A percentile compares a stretch with the other conserved stretches of the same genome.
phyloP scores from a whole-genome alignment of 1,140 invertebrate genomes.

The Drosophila azteca region DNA sequence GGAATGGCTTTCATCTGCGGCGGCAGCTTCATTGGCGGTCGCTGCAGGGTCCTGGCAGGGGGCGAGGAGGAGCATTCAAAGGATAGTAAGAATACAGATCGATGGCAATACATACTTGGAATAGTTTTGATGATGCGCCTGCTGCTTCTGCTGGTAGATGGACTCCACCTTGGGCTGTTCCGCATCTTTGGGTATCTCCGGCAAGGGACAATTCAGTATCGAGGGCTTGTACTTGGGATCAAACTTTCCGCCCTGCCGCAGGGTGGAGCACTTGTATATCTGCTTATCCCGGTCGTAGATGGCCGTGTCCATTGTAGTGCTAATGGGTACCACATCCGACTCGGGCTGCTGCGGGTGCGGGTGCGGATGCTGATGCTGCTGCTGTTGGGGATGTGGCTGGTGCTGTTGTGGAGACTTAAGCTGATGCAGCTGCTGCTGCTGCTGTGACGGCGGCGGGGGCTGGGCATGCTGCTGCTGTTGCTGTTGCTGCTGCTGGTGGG shows the following conservation, averaged over 20 bases:
- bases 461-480: conserved; percentile 64
- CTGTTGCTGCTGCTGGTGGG: conserved; percentile 53
- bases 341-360: conserved; percentile 57
- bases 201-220: conserved; percentile 82
- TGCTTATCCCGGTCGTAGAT: conserved; percentile 83
- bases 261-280: conserved; percentile 82
- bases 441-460: conserved; percentile 45
- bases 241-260: conserved; percentile 82
- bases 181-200: conserved; percentile 83
- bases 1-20: conserved; percentile 83
- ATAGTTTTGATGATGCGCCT: conserved; percentile 74
- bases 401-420: conserved; percentile 33
- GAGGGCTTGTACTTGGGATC: conserved; percentile 83
- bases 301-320: conserved; percentile 69
- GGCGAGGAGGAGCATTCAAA: not conserved
- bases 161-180: conserved; percentile 77
- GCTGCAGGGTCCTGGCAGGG: conserved; percentile 71
- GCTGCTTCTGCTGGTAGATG: conserved; percentile 74
- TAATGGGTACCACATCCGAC: conserved; percentile 62
- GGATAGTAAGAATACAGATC: conserved; percentile 24
- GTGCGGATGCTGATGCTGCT: conserved; percentile 41
- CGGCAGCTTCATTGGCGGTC: conserved; percentile 82
- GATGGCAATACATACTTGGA: conserved; percentile 72
- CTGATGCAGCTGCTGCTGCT: conserved; percentile 34
- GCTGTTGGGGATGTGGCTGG: conserved; percentile 30